Evolutionary conservation across 2,797 vertebrate species (phyloP).

Genomic region (Mormyrops attenuatus): DNA sequence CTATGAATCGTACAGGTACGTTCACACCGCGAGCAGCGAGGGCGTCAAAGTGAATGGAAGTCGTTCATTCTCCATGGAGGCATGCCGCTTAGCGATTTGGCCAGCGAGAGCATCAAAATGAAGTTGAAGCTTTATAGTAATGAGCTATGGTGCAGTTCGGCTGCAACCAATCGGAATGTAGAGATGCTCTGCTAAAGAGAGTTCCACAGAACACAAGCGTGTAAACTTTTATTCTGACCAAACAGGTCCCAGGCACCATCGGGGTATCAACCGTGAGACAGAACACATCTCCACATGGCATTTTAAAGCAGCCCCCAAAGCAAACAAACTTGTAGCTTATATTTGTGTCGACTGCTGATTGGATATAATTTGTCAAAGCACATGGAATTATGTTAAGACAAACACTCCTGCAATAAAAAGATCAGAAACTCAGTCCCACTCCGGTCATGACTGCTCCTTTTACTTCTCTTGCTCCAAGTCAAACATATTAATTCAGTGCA

Average conservation of each 20-base stretch:
- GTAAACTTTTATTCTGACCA: background rate
- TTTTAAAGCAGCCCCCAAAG: background rate
- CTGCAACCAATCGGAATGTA: background rate
- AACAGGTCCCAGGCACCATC: background rate
- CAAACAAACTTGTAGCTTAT: background rate
- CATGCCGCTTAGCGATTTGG: background rate
- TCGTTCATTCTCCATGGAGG: background rate
- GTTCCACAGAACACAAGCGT: background rate
- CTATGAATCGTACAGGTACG: background rate
- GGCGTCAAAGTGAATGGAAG: background rate
- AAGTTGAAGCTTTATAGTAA: background rate
- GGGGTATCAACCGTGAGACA: background rate
- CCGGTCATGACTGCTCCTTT: background rate
- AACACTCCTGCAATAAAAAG: background rate
- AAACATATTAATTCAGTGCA: background rate
- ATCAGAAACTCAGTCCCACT: background rate
- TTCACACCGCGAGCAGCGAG: background rate
- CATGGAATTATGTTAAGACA: background rate
- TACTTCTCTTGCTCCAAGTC: background rate
- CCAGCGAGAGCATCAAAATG: background rate
- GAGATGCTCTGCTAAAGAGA: background rate
- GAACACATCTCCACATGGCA: background rate
- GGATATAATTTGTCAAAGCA: background rate
- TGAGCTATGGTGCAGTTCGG: background rate
- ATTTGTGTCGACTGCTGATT: background rate